Base-by-base conservation (phyloP, 2,888 invertebrate species). In the Diadegma fenestrale region DNA sequence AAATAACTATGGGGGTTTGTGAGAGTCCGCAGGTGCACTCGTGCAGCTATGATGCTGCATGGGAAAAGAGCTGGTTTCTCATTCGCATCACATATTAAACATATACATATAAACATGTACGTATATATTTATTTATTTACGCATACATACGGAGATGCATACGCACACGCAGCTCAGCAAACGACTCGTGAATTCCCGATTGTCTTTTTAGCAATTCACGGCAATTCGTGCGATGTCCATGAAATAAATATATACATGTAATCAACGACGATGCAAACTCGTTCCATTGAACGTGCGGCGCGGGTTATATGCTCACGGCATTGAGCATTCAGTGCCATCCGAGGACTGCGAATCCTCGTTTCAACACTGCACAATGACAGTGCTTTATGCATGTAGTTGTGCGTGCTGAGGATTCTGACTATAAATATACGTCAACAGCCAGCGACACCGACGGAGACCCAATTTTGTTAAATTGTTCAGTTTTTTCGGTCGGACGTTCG, bases 201-300 rank as follows among this genome's bases (percentile, higher is more conserved):
- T 77, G 77, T 81, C 84, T 77, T 81, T 78, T 77, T 68, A 81
- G 66, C 81, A 73, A 81, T 81, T 84, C 81, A 68, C 77, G 80
- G 71, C 80, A 58, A 80, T 77, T 84, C 84, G 58, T 58, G n/a
- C n/a, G 45, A 76, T 77, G 84, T 73, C 73, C 84, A 37, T 80
- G 77, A 76, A 51, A 68, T 45, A 37, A 64, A 58, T 68, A 69
- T 37, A 19, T 43, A 73, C 41, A 45, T 22, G 30, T 45, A 33
- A 14, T 19, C 7, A 48, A n/a, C 26, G 26, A 45, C 48, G 68
- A 48, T 75, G n/a, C 37, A 69, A 79, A 79, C 79, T 71, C 37
- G 69, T 43, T 45, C 58, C 43, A 66, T 43, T 78, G 77, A 58
- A 54, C 77, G 51, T 51, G 51, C 66, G 48, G 37, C 37, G 48